A percentile compares a stretch with the other conserved stretches of the same genome.
phyloP scores from a whole-genome alignment of 2,113 vertebrate species.

The Leucosticte australis region DNA sequence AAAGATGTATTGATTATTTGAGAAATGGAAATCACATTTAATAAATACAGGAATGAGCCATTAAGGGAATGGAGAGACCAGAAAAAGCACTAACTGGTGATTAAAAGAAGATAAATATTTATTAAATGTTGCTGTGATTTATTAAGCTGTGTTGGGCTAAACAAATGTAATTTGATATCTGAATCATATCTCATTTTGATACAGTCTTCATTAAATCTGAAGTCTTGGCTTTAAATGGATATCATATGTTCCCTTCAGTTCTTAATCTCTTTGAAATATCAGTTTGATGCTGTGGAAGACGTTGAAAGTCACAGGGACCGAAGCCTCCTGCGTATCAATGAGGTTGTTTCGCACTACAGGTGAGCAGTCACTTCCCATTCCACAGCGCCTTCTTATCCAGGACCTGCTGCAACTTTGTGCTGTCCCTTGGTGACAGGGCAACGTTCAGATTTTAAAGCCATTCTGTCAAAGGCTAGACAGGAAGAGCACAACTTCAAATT shows the following conservation, averaged over 20 bases:
- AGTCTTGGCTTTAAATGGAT: slow-evolving; percentile 71
- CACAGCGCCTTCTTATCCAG: neutral
- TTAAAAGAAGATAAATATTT: slow-evolving; percentile 81
- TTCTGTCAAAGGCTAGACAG: neutral
- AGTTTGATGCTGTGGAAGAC: slow-evolving; percentile 70
- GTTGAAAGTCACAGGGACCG: slow-evolving; percentile 64
- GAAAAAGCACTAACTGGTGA: slow-evolving; percentile 69
- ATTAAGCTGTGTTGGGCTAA: slow-evolving; percentile 72
- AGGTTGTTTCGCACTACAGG: slow-evolving; percentile 10
- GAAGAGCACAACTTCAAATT: neutral
- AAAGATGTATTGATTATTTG: slow-evolving; percentile 74
- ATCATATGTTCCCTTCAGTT: slow-evolving; percentile 71
- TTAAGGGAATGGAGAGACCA: slow-evolving; percentile 65
- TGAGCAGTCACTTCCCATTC: neutral
- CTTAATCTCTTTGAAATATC: slow-evolving; percentile 78
- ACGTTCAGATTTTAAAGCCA: neutral
- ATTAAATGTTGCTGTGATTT: slow-evolving; percentile 78
- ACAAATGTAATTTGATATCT: slow-evolving; percentile 77
- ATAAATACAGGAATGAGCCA: slow-evolving; percentile 71
- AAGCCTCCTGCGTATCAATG: slow-evolving; percentile 63
- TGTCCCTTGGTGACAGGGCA: neutral
- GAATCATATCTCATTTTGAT: slow-evolving; percentile 73
- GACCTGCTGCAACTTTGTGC: neutral
- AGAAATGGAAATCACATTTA: slow-evolving; percentile 71
- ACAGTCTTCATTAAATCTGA: slow-evolving; percentile 73